Conservation (phyloP, 37 sponge, comb jelly and placozoan genomes). For the Ephydatia muelleri region DNA sequence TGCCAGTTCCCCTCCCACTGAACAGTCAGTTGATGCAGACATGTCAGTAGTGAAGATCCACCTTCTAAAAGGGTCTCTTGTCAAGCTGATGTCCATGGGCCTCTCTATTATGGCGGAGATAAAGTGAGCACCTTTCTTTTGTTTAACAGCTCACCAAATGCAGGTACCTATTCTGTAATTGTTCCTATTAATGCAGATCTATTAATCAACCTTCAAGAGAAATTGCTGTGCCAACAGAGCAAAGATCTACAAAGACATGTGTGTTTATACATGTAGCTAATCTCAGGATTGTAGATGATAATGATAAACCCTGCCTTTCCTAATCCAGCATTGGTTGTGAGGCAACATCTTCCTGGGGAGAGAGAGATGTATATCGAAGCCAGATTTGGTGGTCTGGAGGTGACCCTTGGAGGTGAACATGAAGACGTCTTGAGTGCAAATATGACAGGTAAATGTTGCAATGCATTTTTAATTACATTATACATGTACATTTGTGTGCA, state of each 20-base stretch:
- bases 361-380: too few species aligned
- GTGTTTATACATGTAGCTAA: not conserved
- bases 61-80: constrained; percentile 28
- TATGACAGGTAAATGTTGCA: too few species aligned
- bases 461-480: too few species aligned
- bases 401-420: too few species aligned
- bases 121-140: constrained; percentile 10
- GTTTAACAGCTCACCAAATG: not conserved
- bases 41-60: constrained; percentile 34
- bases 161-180: too few species aligned
- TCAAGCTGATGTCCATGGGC: constrained; percentile 30
- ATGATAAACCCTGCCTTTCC: not conserved
- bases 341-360: constrained; percentile 3
- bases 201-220: not conserved
- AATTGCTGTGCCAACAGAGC: not conserved
- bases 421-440: too few species aligned
- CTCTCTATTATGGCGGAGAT: constrained; percentile 7
- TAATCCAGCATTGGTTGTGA: too few species aligned
- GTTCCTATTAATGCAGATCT: not conserved
- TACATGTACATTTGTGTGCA: too few species aligned
- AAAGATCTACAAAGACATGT: not conserved
- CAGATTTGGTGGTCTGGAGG: too few species aligned
- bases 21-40: constrained; percentile 33
- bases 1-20: constrained; percentile 16
- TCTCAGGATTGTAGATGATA: not conserved